These are phyloP conservation scores for Saguinus midas DNA, from an alignment of 2,113 vertebrate genomes.

Conservation along the genomic window DNA sequence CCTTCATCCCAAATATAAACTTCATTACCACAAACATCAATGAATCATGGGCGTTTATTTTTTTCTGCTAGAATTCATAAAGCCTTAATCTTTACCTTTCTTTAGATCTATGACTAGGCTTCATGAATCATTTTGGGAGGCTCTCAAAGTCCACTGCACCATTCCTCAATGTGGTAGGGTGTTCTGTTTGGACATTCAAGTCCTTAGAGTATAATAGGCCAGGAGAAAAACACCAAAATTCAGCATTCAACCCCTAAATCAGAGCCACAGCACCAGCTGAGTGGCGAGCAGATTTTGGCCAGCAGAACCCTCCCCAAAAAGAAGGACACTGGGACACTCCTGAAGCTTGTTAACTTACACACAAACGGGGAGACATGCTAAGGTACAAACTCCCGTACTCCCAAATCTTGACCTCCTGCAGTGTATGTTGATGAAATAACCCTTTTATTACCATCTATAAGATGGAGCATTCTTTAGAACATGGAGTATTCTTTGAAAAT, in stretches of 20 bases:
- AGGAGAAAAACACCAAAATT: not conserved
- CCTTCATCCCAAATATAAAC: slow-evolving; percentile 76
- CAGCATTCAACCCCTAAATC: not conserved
- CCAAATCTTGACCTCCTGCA: not conserved
- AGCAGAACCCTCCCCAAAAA: not conserved
- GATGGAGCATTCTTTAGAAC: not conserved
- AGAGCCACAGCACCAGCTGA: not conserved
- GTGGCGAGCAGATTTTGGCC: no score
- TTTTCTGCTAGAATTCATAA: not conserved
- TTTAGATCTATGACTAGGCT: not conserved
- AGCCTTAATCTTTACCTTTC: slow-evolving; percentile 41
- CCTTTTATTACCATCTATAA: not conserved
- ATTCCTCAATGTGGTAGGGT: not conserved
- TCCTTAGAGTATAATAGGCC: not conserved
- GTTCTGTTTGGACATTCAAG: not conserved
- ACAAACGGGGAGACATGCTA: not conserved
- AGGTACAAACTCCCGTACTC: not conserved
- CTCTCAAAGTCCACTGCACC: not conserved
- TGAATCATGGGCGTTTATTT: not conserved
- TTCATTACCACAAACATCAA: slow-evolving; percentile 59
- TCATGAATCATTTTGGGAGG: not conserved
- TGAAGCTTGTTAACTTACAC: not conserved
- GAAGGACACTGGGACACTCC: not conserved
- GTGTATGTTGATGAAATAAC: not conserved
- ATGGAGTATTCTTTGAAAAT: not conserved